These are phyloP conservation scores for Eupithecia insigniata DNA, from an alignment of 2,888 invertebrate species.

Conservation along the genomic window DNA sequence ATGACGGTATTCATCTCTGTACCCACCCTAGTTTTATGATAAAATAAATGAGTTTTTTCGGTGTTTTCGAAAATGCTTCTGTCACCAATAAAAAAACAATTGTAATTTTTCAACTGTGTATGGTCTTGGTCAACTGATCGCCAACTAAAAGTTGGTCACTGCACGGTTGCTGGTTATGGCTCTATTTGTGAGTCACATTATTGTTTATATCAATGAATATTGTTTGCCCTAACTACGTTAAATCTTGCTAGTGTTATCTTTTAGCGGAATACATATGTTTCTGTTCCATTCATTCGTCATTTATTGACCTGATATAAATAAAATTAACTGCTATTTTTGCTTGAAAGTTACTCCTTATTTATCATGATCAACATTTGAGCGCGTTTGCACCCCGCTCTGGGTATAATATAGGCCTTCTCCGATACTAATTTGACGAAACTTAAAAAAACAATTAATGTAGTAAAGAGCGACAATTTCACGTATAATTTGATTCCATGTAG, in stretches of 20 bases:
- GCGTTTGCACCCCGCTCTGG: not conserved
- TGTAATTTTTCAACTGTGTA: not conserved
- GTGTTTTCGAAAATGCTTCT: not conserved
- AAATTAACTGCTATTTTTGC: not conserved
- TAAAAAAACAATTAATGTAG: no score
- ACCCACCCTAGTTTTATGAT: no score
- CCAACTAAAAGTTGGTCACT: not conserved
- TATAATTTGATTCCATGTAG: no score
- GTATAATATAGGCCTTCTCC: no score
- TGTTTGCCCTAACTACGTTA: not conserved
- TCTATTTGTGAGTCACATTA: conserved; percentile 5
- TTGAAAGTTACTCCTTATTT: not conserved
- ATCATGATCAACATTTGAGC: not conserved
- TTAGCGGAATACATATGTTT: not conserved
- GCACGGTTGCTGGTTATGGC: not conserved
- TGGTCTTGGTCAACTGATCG: not conserved
- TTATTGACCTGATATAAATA: not conserved
- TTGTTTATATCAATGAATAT: not conserved
- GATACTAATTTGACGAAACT: no score
- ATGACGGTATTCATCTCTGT: not conserved
- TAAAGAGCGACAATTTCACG: no score
- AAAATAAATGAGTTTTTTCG: no score
- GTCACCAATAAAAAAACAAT: not conserved
- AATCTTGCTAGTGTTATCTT: not conserved
- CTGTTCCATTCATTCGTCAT: not conserved